Evolutionary conservation across 2,113 vertebrate species (phyloP).

Genomic region (Trematomus loennbergii): DNA sequence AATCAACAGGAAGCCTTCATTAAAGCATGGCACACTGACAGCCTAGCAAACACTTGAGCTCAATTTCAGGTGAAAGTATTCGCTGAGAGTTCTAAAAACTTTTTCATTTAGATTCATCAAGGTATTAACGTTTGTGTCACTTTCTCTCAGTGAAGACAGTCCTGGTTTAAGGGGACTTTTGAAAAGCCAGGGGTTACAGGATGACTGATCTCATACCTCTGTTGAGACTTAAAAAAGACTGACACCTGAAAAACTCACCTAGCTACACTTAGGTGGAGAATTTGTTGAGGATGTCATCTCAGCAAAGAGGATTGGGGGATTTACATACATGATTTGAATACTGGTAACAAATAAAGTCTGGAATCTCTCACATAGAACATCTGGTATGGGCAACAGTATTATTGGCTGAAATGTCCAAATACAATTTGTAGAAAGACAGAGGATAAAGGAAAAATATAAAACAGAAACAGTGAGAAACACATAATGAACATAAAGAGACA

Average conservation of each 20-base stretch:
- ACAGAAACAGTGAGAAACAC: conserved; percentile 10
- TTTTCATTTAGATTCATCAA: background rate
- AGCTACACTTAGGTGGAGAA: conserved; percentile 48
- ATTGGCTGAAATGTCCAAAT: conserved; percentile 15
- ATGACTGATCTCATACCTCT: conserved; percentile 23
- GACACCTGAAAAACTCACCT: conserved; percentile 65
- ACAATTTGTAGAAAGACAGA: background rate
- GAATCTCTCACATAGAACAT: conserved; percentile 17
- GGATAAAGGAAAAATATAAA: conserved; percentile 25
- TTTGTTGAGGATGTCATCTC: conserved; percentile 57
- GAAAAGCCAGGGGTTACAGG: conserved; percentile 15
- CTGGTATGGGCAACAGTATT: background rate
- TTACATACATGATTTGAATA: conserved; percentile 33
- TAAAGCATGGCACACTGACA: conserved; percentile 30
- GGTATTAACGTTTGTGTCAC: background rate
- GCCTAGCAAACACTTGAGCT: conserved; percentile 27
- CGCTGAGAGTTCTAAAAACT: conserved; percentile 49
- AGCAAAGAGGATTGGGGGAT: conserved; percentile 39
- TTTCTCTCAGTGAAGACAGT: conserved; percentile 61
- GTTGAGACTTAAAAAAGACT: conserved; percentile 23
- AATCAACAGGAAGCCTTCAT: conserved; percentile 24
- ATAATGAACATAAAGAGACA: background rate
- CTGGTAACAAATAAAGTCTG: conserved; percentile 23
- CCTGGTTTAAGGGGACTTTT: conserved; percentile 17
- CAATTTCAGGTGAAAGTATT: conserved; percentile 43